Evolutionary conservation across 2,888 invertebrate species (phyloP).

Genomic region (Aricia artaxerxes): DNA sequence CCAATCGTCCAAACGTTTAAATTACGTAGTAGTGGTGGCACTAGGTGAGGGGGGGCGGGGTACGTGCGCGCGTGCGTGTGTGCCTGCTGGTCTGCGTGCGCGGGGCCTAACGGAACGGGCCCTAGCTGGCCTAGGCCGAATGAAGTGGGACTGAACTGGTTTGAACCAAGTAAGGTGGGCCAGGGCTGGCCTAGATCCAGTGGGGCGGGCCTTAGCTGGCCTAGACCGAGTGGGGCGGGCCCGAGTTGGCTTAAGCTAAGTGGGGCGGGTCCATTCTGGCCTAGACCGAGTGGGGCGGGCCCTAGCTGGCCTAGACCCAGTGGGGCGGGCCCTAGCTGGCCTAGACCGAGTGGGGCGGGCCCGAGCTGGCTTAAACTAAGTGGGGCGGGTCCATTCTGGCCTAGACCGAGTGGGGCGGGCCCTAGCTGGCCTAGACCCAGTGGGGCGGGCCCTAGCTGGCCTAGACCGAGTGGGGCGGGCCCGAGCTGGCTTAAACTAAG

Average conservation of each 20-base stretch:
- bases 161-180: neutral
- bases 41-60: neutral
- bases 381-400: neutral
- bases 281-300: neutral
- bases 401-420: slow-evolving; percentile 54
- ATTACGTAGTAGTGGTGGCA: neutral
- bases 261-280: neutral
- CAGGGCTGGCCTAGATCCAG: neutral
- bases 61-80: neutral
- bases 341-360: neutral
- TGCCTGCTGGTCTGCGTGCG: neutral
- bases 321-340: neutral
- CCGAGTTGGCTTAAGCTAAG: neutral
- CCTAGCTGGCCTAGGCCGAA: neutral
- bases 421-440: slow-evolving; percentile 54
- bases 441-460: slow-evolving; percentile 69
- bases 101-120: neutral
- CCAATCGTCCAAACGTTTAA: slow-evolving; percentile 11
- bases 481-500: neutral
- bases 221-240: neutral
- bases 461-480: slow-evolving; percentile 47
- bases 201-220: neutral
- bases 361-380: neutral
- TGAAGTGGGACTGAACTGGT: neutral
- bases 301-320: neutral